Percentiles rank a stretch among this genome's conserved stretches.
phyloP scores from a whole-genome alignment of 1,140 invertebrate species.

The Eurosta solidaginis region DNA sequence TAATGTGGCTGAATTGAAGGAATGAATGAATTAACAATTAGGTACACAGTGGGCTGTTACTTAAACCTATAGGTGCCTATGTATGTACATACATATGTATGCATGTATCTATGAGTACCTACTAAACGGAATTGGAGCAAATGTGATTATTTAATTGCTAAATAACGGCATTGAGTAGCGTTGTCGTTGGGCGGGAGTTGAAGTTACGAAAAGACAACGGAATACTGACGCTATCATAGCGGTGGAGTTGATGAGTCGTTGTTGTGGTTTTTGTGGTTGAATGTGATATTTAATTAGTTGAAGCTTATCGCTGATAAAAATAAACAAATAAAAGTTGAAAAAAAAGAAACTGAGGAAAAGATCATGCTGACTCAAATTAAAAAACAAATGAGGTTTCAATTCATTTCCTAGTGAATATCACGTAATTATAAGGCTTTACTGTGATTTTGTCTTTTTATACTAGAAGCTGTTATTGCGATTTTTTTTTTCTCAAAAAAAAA shows the following conservation, averaged over 20 bases:
- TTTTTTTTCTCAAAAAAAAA: too few relatives aligned
- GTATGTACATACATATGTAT: neutral
- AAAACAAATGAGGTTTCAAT: neutral
- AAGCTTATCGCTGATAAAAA: neutral
- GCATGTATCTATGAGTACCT: neutral
- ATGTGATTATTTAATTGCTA: conserved; percentile 22
- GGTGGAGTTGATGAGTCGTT: neutral
- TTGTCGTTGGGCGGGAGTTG: neutral
- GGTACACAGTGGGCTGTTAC: neutral
- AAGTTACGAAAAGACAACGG: neutral
- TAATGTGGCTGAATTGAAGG: too few relatives aligned
- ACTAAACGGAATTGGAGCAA: conserved; percentile 22
- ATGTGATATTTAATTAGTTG: conserved; percentile 18
- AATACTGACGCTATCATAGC: neutral
- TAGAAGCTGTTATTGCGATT: too few relatives aligned
- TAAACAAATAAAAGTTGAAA: neutral
- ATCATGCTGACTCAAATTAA: neutral
- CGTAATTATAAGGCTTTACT: neutral
- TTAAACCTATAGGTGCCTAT: neutral
- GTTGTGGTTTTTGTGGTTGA: neutral
- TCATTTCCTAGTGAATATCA: neutral
- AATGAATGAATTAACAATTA: conserved; percentile 14
- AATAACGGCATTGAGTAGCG: conserved; percentile 11
- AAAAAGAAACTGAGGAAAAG: neutral
- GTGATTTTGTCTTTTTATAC: neutral